Base-by-base conservation (phyloP, 2,888 invertebrate species). In the Sarcophaga subvicina region DNA sequence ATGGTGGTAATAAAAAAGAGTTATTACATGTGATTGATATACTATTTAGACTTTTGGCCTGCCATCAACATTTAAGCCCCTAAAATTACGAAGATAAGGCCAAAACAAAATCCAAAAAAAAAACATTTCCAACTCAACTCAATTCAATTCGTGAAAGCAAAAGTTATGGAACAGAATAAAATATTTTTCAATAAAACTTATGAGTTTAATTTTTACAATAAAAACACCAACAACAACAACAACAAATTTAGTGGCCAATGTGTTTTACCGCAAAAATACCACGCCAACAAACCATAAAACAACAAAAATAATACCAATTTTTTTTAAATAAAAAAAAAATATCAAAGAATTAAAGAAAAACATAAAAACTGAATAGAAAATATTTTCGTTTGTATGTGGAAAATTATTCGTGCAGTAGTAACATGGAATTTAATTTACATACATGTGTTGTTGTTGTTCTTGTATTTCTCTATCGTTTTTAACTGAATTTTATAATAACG, bases 251-350 rank as follows among this genome's bases (percentile, higher is more conserved):
- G 80, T 75, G 86, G 86, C 80, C 77, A 71, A 54, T 70, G 62
- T 62, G 80, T 78, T 73, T 75, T 49, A 87, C 86, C 86, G 47
- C 86, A 83, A 78, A 62, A 78, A 75, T n/a, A 37, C n/a, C 66
- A 49, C 66, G 49, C 49, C 49, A 49, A 49, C 49, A 49, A 49
- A 49, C 11, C 11, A 0, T 49, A 49, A 60, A 60, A 59, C 25
- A 69, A 45, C 10, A 14, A 63, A 72, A 77, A 67, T 37, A 80
- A 83, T 70, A 10, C 59, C 6, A 12, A 67, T 37, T 59, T 59
- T 25, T 82, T 70, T 27, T 27, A 4, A 2, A 3, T 27, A 27
- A 27, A 12, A 54, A 63, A 25, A 14, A n/a, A 66, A 45, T 3
- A 60, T 22, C 37, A 66, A 64, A 67, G 62, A 37, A n/a, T 37